Evolutionary conservation across 1,140 invertebrate genomes (phyloP), one percentile per base, ranked within the genome.

Genomic region (Drosophila kepulauana): DNA sequence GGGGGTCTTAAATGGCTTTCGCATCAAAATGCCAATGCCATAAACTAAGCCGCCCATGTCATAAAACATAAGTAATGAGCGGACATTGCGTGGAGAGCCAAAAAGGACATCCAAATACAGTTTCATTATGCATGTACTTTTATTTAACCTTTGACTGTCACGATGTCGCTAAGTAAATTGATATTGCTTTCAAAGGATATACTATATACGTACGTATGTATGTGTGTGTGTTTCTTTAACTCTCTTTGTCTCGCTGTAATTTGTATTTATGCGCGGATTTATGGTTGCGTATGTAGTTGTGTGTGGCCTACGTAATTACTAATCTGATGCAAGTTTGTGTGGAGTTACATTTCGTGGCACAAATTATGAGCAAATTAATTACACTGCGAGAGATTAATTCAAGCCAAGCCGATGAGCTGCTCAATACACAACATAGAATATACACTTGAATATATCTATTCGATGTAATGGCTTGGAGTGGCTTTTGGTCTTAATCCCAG

Each of bases 181-280:
- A 89, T 81, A 89, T 81, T 81, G 63, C 69, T 58, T 57, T 46
- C 54, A 30, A 13, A 49, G 10, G 20, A 16, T 41, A 0, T 46
- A 10, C 41, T n/a, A 15, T 41, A 1, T 63, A n/a, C n/a, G n/a
- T 16, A 16, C 16, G 0, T 57, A 3, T 54, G 46, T 46, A 4
- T 20, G 10, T 48, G 41, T 57, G 7, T 64, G 52, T 62, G 64
- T 49, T 46, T 74, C 48, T 49, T 33, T 52, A 13, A 30, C 30
- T 38, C 57, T 38, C 33, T 58, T 57, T 16, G 63, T 48, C 46
- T 10, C 45, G 52, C 28, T 62, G 75, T 89, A 89, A 89, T 89
- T 89, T 89, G 85, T 89, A 89, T 90, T 89, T 89, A 89, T 85
- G 81, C 78, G 81, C 78, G 86, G 84, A 88, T 87, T 87, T 87